Conservation (phyloP, 2,888 invertebrate genomes). For the Ernsta delagoae region DNA sequence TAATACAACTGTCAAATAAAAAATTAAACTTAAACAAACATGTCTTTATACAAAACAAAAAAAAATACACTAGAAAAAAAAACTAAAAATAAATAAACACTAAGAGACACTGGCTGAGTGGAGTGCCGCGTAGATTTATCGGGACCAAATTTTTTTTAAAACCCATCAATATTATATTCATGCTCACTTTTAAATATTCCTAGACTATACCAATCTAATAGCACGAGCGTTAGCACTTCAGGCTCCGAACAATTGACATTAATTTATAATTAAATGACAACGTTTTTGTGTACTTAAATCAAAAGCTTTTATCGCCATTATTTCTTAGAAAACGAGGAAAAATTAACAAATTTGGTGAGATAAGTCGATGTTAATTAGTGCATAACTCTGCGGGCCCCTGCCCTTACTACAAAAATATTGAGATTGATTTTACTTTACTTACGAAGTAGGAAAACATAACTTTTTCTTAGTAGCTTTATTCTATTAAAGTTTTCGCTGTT, state of each 20-base stretch:
- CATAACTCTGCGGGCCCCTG: background rate
- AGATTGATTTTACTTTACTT: background rate
- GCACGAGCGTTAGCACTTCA: background rate
- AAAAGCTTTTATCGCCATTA: conserved; percentile 1
- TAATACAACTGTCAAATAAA: too few species aligned
- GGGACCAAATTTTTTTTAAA: too few species aligned
- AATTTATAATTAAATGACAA: background rate
- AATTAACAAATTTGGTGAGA: background rate
- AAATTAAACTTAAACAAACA: too few species aligned
- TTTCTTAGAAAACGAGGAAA: background rate
- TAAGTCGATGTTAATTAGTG: conserved; percentile 4
- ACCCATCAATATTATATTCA: background rate
- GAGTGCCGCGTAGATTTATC: too few species aligned
- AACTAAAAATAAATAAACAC: too few species aligned
- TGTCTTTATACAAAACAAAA: too few species aligned
- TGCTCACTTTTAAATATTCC: background rate
- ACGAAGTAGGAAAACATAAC: background rate
- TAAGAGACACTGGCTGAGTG: too few species aligned
- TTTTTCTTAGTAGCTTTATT: background rate
- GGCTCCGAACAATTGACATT: background rate
- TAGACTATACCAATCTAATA: background rate
- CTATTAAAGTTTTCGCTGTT: too few species aligned
- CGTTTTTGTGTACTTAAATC: background rate
- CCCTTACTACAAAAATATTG: background rate
- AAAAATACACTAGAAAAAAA: too few species aligned